These are phyloP conservation scores for Tachina fera DNA, from an alignment of 2,888 invertebrate species.

Conservation along the genomic window DNA sequence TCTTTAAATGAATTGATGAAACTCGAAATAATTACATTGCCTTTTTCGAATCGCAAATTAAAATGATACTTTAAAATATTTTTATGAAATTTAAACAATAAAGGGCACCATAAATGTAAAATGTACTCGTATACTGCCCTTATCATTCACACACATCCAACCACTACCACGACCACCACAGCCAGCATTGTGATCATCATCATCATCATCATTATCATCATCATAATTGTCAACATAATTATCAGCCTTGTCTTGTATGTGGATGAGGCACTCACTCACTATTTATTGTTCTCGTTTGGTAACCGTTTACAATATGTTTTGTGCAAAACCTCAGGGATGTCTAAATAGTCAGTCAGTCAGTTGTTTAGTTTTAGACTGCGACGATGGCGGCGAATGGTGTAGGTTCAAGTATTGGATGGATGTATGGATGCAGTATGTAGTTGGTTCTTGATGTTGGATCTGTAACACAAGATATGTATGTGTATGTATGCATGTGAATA, in stretches of 20 bases:
- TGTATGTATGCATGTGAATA: background rate
- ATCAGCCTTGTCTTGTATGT: slow-evolving; percentile 16
- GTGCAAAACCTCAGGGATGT: slow-evolving; percentile 37
- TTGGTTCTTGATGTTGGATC: slow-evolving; percentile 28
- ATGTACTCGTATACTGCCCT: background rate
- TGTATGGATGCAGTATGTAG: background rate
- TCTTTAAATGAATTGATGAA: slow-evolving; percentile 5
- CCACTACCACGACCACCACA: background rate
- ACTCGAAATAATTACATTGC: too few relatives aligned
- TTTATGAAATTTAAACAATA: slow-evolving; percentile 25
- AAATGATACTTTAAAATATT: slow-evolving; percentile 38
- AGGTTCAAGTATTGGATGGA: slow-evolving; percentile 2
- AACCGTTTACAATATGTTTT: slow-evolving; percentile 34
- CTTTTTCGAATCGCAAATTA: slow-evolving; percentile 27
- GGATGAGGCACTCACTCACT: background rate
- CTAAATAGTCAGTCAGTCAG: slow-evolving; percentile 37
- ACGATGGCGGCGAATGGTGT: background rate
- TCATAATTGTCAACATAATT: slow-evolving; percentile 38
- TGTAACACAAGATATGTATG: background rate
- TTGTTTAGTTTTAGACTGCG: slow-evolving; percentile 17
- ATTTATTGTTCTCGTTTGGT: slow-evolving; percentile 37
- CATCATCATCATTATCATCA: slow-evolving; percentile 16
- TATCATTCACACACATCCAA: background rate
- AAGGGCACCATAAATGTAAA: slow-evolving; percentile 35
- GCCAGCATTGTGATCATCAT: slow-evolving; percentile 32